Conservation (phyloP, 1,140 invertebrate species). For the Aphidius gifuensis region DNA sequence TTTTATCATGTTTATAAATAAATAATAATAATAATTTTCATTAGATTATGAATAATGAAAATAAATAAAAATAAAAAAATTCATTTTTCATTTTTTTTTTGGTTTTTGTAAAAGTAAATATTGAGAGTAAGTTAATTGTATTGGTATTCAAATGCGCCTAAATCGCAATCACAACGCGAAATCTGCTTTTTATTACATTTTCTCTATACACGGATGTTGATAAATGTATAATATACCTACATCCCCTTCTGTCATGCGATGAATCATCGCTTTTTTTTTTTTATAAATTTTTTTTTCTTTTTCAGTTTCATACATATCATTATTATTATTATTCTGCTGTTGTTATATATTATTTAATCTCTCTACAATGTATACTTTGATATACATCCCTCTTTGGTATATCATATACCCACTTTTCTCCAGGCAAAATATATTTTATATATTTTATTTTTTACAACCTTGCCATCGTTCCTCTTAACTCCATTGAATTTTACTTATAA, state of each 20-base stretch:
- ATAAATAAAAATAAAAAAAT: too few relatives aligned
- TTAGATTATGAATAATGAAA: too few relatives aligned
- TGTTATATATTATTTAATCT: conserved; percentile 7
- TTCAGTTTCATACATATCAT: background rate
- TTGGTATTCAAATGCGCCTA: conserved; percentile 54
- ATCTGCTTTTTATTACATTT: conserved; percentile 20
- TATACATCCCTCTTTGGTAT: conserved; percentile 23
- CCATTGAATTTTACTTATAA: background rate
- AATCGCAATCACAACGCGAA: conserved; percentile 33
- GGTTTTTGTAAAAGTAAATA: background rate
- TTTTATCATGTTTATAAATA: too few relatives aligned
- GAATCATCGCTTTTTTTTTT: conserved; percentile 3
- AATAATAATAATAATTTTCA: too few relatives aligned
- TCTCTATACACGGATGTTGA: conserved; percentile 3
- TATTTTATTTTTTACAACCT: conserved; percentile 2
- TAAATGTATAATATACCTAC: conserved; percentile 22
- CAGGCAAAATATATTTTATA: conserved; percentile 4
- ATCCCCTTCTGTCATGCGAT: conserved; percentile 13
- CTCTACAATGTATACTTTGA: conserved; percentile 4
- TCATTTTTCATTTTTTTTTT: too few relatives aligned
- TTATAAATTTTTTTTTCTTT: conserved; percentile 12
- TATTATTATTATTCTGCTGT: conserved; percentile 10
- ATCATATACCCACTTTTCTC: conserved; percentile 1
- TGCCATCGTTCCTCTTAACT: too few relatives aligned
- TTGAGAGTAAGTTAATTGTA: conserved; percentile 36